Evolutionary conservation across 2,797 vertebrate species (phyloP).

Genomic region (Syngnathus acus): DNA sequence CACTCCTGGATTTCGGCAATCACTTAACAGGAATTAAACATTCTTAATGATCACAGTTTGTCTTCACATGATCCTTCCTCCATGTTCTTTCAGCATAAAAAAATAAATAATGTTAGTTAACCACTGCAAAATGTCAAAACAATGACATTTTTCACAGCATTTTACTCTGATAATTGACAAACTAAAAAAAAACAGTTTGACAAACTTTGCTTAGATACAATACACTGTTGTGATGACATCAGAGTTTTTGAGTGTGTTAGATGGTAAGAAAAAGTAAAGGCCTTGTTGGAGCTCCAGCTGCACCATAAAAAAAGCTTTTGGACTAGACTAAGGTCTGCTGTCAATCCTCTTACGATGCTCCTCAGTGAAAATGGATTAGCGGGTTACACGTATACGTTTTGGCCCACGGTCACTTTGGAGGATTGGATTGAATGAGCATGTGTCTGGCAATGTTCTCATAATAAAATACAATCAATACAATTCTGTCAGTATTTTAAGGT

Average conservation of each 20-base stretch:
- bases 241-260: not conserved
- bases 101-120: not conserved
- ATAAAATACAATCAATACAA: not conserved
- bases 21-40: too few relatives aligned
- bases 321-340: slow-evolving; percentile 46
- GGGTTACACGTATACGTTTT: slow-evolving; percentile 53
- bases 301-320: slow-evolving; percentile 43
- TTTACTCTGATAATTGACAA: too few relatives aligned
- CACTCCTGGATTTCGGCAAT: too few relatives aligned
- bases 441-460: slow-evolving; percentile 31
- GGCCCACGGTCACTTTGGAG: slow-evolving; percentile 67
- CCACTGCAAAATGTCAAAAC: too few relatives aligned
- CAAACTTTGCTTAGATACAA: not conserved
- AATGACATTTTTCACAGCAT: too few relatives aligned
- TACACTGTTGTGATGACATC: not conserved
- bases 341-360: slow-evolving; percentile 76
- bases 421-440: slow-evolving; percentile 61
- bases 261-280: not conserved
- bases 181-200: not conserved
- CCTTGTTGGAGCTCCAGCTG: slow-evolving; percentile 5
- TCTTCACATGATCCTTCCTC: too few relatives aligned
- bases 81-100: not conserved
- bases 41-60: too few relatives aligned
- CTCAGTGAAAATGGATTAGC: slow-evolving; percentile 72
- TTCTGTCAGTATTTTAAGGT: not conserved